Evolutionary conservation across 2,113 vertebrate species (phyloP).

Genomic region (Lagopus muta): DNA sequence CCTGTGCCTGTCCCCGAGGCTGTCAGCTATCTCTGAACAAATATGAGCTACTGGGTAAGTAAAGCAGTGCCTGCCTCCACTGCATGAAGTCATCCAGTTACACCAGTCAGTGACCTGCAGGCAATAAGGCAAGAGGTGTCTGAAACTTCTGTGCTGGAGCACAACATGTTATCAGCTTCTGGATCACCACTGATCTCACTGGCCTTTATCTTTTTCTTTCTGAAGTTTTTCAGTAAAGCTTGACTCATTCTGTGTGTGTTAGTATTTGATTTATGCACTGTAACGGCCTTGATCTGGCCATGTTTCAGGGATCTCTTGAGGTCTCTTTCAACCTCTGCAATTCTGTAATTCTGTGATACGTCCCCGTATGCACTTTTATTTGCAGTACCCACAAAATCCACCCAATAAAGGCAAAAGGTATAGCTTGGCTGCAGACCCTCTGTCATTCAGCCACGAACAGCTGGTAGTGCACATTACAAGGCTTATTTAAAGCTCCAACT

Average conservation of each 20-base stretch:
- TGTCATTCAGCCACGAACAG: constrained; percentile 45
- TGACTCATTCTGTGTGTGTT: neutral
- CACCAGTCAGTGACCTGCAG: neutral
- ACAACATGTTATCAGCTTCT: neutral
- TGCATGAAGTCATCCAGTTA: neutral
- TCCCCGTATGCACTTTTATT: neutral
- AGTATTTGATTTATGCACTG: neutral
- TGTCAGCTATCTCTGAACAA: neutral
- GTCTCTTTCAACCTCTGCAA: no score
- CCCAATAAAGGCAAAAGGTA: constrained; percentile 14
- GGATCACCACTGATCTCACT: neutral
- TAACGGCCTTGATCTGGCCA: neutral
- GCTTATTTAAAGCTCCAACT: constrained; percentile 57
- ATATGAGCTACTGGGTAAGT: neutral
- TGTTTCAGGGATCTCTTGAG: neutral
- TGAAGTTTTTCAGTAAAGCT: neutral
- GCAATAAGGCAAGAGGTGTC: neutral
- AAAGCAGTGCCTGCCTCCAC: neutral
- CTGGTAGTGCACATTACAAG: constrained; percentile 41
- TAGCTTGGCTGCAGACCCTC: neutral
- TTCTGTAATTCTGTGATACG: neutral
- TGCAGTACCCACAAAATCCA: neutral
- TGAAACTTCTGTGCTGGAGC: neutral
- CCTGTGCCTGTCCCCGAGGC: neutral
- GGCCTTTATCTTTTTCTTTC: neutral